Base-by-base conservation (phyloP, 1,140 invertebrate genomes). In the Lepidostoma basale region DNA sequence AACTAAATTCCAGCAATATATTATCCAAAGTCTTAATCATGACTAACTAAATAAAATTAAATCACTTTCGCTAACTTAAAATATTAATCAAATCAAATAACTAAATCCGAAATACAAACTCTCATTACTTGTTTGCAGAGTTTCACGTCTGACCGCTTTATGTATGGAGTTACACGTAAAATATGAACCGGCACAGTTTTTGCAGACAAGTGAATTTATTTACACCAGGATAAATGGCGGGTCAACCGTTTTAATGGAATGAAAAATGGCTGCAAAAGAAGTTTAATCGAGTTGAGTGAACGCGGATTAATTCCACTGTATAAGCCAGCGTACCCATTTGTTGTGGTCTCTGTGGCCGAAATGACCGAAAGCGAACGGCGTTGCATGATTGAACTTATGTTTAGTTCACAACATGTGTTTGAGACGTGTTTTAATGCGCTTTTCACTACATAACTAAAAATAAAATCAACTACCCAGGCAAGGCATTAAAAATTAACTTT, bases 231-330 rank as follows among this genome's bases (percentile, higher is more conserved):
- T 36, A 39, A 59, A 59, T 59, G 54, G 54, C 30, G 54, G 36
- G 54, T 59, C 54, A 59, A 39, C 54, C 54, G 30, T 59, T 59
- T 59, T 39, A 59, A 59, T 59, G 36, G 30, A 23, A 39, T 59
- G 54, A 59, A 59, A 59, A 59, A 59, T 59, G 30, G 18, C 14
- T 20, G 16, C 18, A 39, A 58, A 33, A 59, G 14, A 40, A 40
- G 54, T 40, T 59, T 23, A 39, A 59, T 59, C 54, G 54, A 59
- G 30, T 59, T 39, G 36, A 59, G 9, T 39, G 36, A 40, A 40
- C 30, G 20, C 20, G 22, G 36, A 59, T 59, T 59, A 40, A 59
- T 36, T 20, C 45, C 1, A 9, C 6, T 47, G 12, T 33, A 33
- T 6, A 33, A 6, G 5, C 12, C 12, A 33, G 12, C 30, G 30